These are phyloP conservation scores for Andrena fulva DNA, from an alignment of 2,888 invertebrate species.

Conservation along the genomic window DNA sequence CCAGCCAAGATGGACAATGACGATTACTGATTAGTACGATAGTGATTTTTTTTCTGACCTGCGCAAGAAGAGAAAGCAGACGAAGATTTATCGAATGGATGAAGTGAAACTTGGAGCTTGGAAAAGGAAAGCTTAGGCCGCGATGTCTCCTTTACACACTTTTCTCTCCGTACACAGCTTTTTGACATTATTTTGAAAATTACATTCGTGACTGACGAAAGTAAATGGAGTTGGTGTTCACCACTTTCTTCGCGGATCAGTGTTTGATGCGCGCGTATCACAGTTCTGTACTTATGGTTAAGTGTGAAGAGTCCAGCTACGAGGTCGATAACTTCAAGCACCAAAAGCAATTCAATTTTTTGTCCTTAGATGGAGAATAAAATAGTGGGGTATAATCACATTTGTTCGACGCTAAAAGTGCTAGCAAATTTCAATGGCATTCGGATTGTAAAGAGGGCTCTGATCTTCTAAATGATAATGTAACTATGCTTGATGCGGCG, in stretches of 20 bases:
- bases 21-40: slow-evolving; percentile 1
- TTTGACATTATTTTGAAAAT: slow-evolving; percentile 24
- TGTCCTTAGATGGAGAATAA: background rate
- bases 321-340: background rate
- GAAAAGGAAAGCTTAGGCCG: slow-evolving; percentile 1
- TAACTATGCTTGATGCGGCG: too few relatives aligned
- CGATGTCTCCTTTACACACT: background rate
- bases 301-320: background rate
- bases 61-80: too few relatives aligned
- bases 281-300: background rate
- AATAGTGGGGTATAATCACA: background rate
- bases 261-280: background rate
- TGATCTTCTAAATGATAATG: too few relatives aligned
- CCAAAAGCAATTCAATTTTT: background rate
- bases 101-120: background rate
- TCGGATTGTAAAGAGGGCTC: too few relatives aligned
- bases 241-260: slow-evolving; percentile 5
- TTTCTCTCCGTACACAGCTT: slow-evolving; percentile 2
- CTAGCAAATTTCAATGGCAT: too few relatives aligned
- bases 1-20: background rate
- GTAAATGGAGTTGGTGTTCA: slow-evolving; percentile 41
- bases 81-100: background rate
- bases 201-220: slow-evolving; percentile 20
- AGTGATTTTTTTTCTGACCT: background rate
- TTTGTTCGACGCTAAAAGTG: too few relatives aligned